Percentiles rank a stretch among this genome's conserved stretches.
Evolutionary conservation across 2,113 vertebrate genomes (phyloP).

Genomic region (Ancistrus triradiatus): DNA sequence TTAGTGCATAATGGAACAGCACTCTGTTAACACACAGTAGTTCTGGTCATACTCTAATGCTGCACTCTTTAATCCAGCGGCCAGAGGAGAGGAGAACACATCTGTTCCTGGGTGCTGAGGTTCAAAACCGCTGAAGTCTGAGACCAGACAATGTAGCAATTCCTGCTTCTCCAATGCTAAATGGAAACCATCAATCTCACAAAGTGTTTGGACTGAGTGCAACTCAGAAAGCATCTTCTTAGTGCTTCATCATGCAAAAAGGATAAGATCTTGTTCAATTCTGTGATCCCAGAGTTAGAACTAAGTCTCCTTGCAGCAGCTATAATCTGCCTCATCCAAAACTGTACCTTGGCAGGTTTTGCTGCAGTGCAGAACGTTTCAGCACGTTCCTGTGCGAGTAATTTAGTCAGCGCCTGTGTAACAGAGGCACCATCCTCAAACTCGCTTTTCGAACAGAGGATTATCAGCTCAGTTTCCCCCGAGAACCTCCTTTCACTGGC

Average conservation of each 20-base stretch:
- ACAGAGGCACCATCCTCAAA: constrained; percentile 23
- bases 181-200: not conserved
- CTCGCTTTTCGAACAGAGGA: constrained; percentile 10
- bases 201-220: not conserved
- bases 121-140: not conserved
- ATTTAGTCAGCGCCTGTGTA: constrained; percentile 30
- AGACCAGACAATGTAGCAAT: constrained; percentile 7
- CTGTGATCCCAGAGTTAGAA: too few relatives aligned
- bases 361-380: constrained; percentile 37
- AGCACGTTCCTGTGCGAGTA: constrained; percentile 2
- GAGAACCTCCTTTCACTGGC: not conserved
- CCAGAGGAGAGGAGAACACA: constrained; percentile 21
- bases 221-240: too few relatives aligned
- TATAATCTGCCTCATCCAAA: not conserved
- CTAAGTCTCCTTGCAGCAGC: not conserved
- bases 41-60: not conserved
- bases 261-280: too few relatives aligned
- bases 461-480: constrained; percentile 22
- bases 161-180: constrained; percentile 6
- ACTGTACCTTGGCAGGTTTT: constrained; percentile 6
- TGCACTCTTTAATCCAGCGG: not conserved
- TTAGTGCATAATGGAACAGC: constrained; percentile 8
- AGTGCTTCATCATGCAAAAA: too few relatives aligned
- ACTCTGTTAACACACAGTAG: constrained; percentile 20
- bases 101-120: constrained; percentile 23